These are phyloP conservation scores for Nomada fucata DNA, from an alignment of 2,888 invertebrate genomes.

Conservation along the genomic window DNA sequence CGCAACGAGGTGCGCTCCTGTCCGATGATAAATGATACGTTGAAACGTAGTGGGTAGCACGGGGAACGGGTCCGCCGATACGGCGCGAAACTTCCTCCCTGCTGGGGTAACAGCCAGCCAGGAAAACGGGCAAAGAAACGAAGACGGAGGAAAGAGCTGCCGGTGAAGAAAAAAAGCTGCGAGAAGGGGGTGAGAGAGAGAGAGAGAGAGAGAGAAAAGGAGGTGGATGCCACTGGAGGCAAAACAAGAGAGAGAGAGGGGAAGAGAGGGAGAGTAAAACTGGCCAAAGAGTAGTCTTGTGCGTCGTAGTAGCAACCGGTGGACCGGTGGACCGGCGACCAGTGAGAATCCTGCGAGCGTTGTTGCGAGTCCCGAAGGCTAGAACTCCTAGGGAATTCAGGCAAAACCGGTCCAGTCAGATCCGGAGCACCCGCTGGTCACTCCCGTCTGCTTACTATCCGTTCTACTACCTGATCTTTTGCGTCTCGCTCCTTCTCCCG, in stretches of 20 bases:
- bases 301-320: slow-evolving; percentile 63
- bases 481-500: slow-evolving; percentile 43
- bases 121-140: slow-evolving; percentile 23
- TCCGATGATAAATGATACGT: slow-evolving; percentile 75
- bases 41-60: slow-evolving; percentile 72
- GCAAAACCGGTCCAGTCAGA: slow-evolving; percentile 83
- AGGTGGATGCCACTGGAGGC: too few species aligned
- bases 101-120: slow-evolving; percentile 60
- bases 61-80: slow-evolving; percentile 66
- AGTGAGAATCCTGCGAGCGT: slow-evolving; percentile 62
- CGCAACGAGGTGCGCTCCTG: slow-evolving; percentile 45
- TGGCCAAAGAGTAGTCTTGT: slow-evolving; percentile 62
- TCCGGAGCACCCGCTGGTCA: slow-evolving; percentile 80
- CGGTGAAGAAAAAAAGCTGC: slow-evolving; percentile 11
- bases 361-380: slow-evolving; percentile 77
- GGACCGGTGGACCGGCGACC: slow-evolving; percentile 50
- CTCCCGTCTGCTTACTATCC: slow-evolving; percentile 64
- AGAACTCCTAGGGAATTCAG: slow-evolving; percentile 83
- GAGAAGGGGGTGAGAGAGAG: too few species aligned
- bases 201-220: too few species aligned
- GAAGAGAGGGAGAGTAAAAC: slow-evolving; percentile 30
- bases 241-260: not conserved
- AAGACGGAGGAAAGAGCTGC: slow-evolving; percentile 28
- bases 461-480: slow-evolving; percentile 64
- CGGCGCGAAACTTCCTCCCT: slow-evolving; percentile 74